A percentile compares a stretch with the other conserved stretches of the same genome.
Evolutionary conservation across 1,140 invertebrate species (phyloP).

Genomic region (Magallana ariakensis): DNA sequence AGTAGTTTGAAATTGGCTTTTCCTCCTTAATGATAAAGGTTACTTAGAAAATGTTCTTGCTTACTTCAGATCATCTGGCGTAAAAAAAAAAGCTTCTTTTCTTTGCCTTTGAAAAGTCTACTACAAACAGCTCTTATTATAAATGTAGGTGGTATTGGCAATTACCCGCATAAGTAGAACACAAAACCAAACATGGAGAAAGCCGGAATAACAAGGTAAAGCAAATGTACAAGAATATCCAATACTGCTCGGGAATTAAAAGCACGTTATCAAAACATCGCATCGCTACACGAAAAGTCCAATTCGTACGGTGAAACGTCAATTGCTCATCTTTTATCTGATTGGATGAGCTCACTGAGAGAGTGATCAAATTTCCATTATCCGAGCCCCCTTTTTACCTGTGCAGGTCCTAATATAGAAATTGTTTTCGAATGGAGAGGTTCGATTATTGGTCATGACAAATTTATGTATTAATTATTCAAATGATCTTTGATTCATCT

Average conservation of each 20-base stretch:
- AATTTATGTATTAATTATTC: slow-evolving; percentile 36
- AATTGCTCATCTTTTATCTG: background rate
- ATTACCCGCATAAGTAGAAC: too few relatives aligned
- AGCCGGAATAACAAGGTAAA: too few relatives aligned
- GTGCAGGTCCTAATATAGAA: slow-evolving; percentile 13
- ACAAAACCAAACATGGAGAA: too few relatives aligned
- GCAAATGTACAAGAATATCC: too few relatives aligned
- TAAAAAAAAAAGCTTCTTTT: too few relatives aligned
- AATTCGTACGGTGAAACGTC: background rate
- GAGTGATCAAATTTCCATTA: slow-evolving; percentile 9
- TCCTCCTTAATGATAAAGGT: too few relatives aligned
- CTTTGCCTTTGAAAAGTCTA: too few relatives aligned
- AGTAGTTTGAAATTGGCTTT: too few relatives aligned
- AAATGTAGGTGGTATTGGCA: too few relatives aligned
- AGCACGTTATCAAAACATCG: background rate
- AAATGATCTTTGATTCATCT: background rate
- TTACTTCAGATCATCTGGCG: too few relatives aligned
- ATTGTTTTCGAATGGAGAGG: background rate
- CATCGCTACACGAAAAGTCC: background rate
- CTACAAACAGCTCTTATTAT: too few relatives aligned
- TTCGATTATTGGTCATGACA: slow-evolving; percentile 15
- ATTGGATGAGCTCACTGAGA: background rate
- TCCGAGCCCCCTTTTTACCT: background rate
- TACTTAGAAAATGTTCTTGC: too few relatives aligned
- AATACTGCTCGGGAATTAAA: background rate